Conservation (phyloP, 2,888 invertebrate genomes). For the Drosophila pegasa region DNA sequence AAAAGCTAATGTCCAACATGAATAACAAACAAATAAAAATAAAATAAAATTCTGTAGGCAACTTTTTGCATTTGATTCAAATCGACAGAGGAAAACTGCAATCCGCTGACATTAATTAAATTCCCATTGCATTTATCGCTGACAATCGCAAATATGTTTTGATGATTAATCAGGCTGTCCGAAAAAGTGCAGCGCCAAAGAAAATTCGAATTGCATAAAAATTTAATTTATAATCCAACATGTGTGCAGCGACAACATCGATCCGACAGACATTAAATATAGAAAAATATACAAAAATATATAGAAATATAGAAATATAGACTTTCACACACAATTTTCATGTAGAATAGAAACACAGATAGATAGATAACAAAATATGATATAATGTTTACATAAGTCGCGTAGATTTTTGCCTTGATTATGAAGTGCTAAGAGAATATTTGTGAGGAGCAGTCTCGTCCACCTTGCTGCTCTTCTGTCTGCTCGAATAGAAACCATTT, state of each 20-base stretch:
- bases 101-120: constrained; percentile 56
- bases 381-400: neutral
- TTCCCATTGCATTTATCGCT: constrained; percentile 61
- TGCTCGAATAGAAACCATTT: no score
- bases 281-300: constrained; percentile 1
- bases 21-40: constrained; percentile 2
- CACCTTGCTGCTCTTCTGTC: no score
- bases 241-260: constrained; percentile 19
- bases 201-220: constrained; percentile 9
- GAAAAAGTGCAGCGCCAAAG: constrained; percentile 27
- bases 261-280: constrained; percentile 6
- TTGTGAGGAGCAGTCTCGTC: no score
- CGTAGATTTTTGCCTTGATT: no score
- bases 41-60: constrained; percentile 7
- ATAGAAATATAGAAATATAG: neutral
- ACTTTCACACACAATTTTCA: neutral
- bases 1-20: constrained; percentile 11
- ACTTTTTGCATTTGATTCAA: constrained; percentile 29
- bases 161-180: constrained; percentile 72
- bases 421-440: no score
- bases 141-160: constrained; percentile 63
- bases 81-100: constrained; percentile 44
- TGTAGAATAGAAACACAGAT: neutral
- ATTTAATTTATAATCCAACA: constrained; percentile 14
- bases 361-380: neutral